phyloP scores from a whole-genome alignment of 2,888 invertebrate genomes.

The Artemia sinica region DNA sequence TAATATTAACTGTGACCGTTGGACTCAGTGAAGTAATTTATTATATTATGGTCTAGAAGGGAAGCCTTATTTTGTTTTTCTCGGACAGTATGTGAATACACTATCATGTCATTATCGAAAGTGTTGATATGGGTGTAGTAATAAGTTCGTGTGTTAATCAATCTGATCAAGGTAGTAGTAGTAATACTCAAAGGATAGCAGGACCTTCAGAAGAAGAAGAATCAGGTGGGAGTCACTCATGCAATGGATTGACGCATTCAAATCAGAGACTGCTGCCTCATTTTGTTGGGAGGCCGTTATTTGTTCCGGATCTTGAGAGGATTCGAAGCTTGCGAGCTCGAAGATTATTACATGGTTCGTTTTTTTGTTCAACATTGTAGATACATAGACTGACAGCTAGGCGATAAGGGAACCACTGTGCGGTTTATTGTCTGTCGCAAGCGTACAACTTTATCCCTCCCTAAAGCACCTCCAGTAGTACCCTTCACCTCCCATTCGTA shows the following conservation, averaged over 20 bases:
- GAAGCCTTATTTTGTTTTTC: no score
- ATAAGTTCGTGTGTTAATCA: constrained; percentile 54
- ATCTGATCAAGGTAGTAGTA: constrained; percentile 29
- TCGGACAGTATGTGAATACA: no score
- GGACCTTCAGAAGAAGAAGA: not conserved
- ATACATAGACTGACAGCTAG: no score
- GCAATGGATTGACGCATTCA: not conserved
- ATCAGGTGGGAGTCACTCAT: not conserved
- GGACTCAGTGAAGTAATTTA: no score
- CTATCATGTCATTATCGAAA: no score
- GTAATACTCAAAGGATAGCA: not conserved
- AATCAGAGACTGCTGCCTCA: constrained; percentile 7
- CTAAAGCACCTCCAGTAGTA: no score
- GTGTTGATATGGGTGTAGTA: constrained; percentile 45
- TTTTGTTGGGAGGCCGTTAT: constrained; percentile 9
- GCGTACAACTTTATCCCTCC: no score
- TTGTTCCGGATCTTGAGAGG: constrained; percentile 17
- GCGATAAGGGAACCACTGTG: no score
- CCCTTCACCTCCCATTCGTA: no score
- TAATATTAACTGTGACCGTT: no score
- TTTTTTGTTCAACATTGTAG: not conserved
- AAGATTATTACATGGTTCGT: constrained; percentile 17
- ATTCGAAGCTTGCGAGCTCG: constrained; percentile 12
- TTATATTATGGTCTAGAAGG: no score
- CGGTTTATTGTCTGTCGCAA: no score